Conservation (phyloP, 1,140 invertebrate genomes). For the Phenacoccus solenopsis region DNA sequence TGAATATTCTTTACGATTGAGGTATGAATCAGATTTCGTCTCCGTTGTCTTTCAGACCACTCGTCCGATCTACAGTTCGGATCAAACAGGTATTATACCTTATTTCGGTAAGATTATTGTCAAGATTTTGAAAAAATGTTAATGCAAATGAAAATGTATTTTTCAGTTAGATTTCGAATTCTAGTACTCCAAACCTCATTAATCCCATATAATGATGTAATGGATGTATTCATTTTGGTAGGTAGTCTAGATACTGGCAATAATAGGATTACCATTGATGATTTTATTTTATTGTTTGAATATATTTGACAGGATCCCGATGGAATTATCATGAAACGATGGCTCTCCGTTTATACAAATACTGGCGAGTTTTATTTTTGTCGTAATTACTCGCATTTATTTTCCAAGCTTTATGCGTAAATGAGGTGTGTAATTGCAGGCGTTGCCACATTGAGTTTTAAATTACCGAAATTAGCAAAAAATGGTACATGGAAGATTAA, state of each 20-base stretch:
- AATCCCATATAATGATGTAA: conserved; percentile 37
- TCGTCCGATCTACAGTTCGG: conserved; percentile 24
- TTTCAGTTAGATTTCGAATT: conserved; percentile 37
- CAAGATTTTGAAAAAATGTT: background rate
- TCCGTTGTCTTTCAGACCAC: conserved; percentile 25
- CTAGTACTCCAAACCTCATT: conserved; percentile 37
- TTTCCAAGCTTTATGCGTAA: too few relatives aligned
- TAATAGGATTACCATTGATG: background rate
- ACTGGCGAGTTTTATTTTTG: conserved; percentile 30
- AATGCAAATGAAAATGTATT: conserved; percentile 7
- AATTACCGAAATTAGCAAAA: conserved; percentile 34
- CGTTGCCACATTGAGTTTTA: conserved; percentile 33
- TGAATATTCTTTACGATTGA: conserved; percentile 17
- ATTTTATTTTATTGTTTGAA: background rate
- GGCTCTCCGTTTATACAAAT: conserved; percentile 38
- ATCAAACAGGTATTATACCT: conserved; percentile 23
- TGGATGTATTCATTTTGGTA: conserved; percentile 39
- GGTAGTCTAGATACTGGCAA: conserved; percentile 23
- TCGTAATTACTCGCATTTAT: too few relatives aligned
- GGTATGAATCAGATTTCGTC: conserved; percentile 22
- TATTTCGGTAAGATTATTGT: background rate
- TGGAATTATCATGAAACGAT: conserved; percentile 38
- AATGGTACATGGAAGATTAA: conserved; percentile 38
- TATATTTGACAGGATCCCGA: conserved; percentile 35
- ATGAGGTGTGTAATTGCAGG: conserved; percentile 28